Evolutionary conservation across 2,888 invertebrate species (phyloP).

Genomic region (Dione juno): DNA sequence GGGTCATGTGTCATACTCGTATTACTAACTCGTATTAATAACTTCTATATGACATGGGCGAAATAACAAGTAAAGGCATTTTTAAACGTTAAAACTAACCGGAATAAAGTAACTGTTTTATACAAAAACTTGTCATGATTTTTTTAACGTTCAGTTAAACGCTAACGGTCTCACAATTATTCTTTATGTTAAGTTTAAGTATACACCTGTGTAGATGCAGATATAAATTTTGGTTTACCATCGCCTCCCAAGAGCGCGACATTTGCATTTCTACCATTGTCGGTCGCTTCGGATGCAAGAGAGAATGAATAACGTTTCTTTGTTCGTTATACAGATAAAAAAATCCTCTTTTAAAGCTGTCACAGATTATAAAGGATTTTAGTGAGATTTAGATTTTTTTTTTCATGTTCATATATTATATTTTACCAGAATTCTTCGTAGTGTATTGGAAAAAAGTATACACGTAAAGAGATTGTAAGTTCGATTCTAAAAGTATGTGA

Average conservation of each 20-base stretch:
- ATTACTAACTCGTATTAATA: too few relatives aligned
- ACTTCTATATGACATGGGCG: too few relatives aligned
- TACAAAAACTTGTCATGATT: neutral
- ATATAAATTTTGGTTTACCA: constrained; percentile 45
- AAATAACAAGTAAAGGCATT: too few relatives aligned
- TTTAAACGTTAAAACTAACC: too few relatives aligned
- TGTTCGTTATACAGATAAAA: constrained; percentile 17
- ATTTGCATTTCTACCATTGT: constrained; percentile 44
- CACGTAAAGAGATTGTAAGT: too few relatives aligned
- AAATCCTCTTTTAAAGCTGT: neutral
- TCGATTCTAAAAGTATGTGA: too few relatives aligned
- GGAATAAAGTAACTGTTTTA: too few relatives aligned
- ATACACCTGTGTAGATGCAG: constrained; percentile 42
- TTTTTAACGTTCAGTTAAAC: neutral
- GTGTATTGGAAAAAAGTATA: neutral
- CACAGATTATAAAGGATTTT: constrained; percentile 7
- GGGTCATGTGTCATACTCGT: too few relatives aligned
- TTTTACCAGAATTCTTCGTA: neutral
- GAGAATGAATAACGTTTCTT: constrained; percentile 35
- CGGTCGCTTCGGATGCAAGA: constrained; percentile 24
- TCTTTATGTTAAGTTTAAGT: constrained; percentile 42
- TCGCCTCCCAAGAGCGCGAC: constrained; percentile 40
- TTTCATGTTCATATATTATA: neutral
- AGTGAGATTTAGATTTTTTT: neutral
- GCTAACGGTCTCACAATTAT: neutral